Evolutionary conservation across 2,113 vertebrate genomes (phyloP).

Genomic region (Trogon surrucura): DNA sequence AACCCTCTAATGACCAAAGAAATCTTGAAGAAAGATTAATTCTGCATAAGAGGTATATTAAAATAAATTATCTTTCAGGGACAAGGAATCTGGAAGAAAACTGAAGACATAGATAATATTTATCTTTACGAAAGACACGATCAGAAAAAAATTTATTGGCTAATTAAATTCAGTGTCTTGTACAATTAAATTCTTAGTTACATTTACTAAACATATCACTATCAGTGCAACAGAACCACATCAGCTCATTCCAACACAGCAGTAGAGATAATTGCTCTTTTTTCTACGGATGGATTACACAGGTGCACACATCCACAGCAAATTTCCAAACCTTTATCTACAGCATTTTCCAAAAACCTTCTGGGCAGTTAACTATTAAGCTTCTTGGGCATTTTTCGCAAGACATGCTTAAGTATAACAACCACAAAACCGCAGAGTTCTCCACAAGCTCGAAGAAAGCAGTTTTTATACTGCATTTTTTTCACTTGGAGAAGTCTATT

Average conservation of each 20-base stretch:
- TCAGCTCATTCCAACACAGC: background rate
- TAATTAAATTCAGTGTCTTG: conserved; percentile 17
- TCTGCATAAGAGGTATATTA: background rate
- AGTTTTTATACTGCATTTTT: background rate
- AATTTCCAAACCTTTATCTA: background rate
- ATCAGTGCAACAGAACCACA: background rate
- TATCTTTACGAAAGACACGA: background rate
- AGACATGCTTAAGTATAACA: background rate
- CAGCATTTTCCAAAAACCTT: background rate
- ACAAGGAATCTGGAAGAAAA: background rate
- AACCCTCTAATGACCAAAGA: background rate
- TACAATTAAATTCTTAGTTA: conserved; percentile 5
- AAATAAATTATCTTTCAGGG: background rate
- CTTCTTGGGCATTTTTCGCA: background rate
- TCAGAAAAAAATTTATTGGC: background rate
- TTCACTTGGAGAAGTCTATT: background rate
- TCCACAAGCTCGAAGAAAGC: background rate
- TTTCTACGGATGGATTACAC: background rate
- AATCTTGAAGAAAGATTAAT: background rate
- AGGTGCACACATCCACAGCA: background rate
- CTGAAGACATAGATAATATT: background rate
- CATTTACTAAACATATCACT: background rate
- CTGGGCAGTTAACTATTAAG: background rate
- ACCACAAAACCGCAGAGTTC: background rate
- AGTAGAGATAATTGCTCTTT: background rate